phyloP scores from a whole-genome alignment of 1,140 invertebrate genomes.

The Conus betulinus region DNA sequence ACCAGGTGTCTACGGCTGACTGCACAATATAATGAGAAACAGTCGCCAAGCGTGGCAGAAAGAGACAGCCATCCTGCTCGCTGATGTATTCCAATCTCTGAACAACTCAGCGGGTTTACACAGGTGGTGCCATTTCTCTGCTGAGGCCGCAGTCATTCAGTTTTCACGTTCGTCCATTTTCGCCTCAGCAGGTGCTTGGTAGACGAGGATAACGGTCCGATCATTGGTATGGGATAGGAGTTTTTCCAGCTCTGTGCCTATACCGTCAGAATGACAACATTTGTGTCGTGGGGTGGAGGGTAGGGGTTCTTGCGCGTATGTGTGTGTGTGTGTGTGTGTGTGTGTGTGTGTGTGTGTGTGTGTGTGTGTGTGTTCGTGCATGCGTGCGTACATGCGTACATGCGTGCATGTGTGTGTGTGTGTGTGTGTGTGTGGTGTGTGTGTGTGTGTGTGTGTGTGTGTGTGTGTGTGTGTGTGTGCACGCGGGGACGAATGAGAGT shows the following conservation, averaged over 20 bases:
- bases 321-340: slow-evolving; percentile 16
- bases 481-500: no score
- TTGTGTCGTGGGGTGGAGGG: no score
- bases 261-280: no score
- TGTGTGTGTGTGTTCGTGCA: slow-evolving; percentile 13
- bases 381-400: not conserved
- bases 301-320: not conserved
- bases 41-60: no score
- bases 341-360: slow-evolving; percentile 11
- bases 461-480: no score
- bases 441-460: no score
- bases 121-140: not conserved
- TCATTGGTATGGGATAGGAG: not conserved
- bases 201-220: not conserved
- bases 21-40: no score
- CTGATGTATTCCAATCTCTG: no score
- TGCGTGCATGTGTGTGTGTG: not conserved
- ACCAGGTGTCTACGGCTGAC: no score
- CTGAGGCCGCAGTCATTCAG: not conserved
- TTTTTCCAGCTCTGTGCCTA: not conserved
- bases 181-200: not conserved
- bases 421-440: slow-evolving; percentile 8
- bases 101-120: no score
- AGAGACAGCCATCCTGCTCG: no score
- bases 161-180: not conserved